Evolutionary conservation across 2,113 vertebrate genomes (phyloP).

Genomic region (Ptilorrhoa leucosticta): DNA sequence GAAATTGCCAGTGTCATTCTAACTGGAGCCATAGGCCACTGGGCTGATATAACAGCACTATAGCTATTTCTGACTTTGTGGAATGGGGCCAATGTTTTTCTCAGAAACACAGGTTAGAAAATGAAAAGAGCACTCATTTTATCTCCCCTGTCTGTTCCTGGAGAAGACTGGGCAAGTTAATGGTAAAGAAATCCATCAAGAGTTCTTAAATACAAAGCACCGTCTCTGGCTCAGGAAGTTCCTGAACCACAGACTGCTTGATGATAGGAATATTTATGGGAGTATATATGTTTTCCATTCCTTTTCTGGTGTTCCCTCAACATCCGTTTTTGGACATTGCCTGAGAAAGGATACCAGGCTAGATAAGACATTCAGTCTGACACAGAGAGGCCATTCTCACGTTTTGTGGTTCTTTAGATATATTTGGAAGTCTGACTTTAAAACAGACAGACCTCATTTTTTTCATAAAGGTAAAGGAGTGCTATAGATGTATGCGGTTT

Average conservation of each 20-base stretch:
- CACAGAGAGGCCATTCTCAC: background rate
- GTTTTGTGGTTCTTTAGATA: background rate
- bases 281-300: background rate
- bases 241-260: background rate
- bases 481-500: background rate
- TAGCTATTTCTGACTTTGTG: background rate
- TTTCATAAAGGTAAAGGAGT: slow-evolving; percentile 6
- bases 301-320: background rate
- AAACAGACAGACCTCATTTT: background rate
- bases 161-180: background rate
- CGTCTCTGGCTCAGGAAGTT: background rate
- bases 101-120: background rate
- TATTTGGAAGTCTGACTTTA: background rate
- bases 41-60: background rate
- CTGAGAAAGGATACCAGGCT: background rate
- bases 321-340: background rate
- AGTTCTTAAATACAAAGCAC: background rate
- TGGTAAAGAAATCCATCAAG: background rate
- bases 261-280: background rate
- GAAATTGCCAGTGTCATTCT: background rate
- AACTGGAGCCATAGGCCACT: background rate
- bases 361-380: background rate
- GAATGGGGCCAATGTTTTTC: background rate
- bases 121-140: background rate
- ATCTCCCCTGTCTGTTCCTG: background rate